Evolutionary conservation across 2,113 vertebrate genomes (phyloP).

Genomic region (Saguinus midas): DNA sequence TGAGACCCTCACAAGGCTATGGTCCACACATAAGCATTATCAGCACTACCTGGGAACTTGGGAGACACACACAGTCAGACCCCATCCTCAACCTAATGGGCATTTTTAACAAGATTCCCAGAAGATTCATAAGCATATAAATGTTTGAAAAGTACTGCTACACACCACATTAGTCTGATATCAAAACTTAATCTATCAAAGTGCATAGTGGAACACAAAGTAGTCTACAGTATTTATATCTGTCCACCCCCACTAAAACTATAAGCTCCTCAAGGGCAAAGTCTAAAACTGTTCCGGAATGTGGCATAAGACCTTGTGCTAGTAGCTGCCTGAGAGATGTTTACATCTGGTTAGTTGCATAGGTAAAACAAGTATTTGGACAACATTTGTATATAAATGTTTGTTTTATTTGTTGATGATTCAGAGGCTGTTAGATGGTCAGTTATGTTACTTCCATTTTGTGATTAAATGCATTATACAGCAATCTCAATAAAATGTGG

Average conservation of each 20-base stretch:
- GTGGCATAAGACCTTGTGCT: neutral
- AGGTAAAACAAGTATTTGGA: neutral
- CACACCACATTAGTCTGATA: neutral
- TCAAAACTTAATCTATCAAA: constrained; percentile 4
- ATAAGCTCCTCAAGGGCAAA: neutral
- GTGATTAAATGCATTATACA: neutral
- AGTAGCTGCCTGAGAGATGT: neutral
- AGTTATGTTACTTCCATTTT: neutral
- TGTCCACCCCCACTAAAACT: neutral
- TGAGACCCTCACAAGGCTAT: too few species aligned
- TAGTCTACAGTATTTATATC: neutral
- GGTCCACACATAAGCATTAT: neutral
- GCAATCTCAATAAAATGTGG: neutral
- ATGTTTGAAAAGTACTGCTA: neutral
- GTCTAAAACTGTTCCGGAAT: neutral
- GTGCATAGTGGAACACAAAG: neutral
- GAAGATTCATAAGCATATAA: neutral
- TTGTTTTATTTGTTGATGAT: neutral
- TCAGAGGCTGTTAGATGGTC: neutral
- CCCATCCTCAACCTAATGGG: neutral
- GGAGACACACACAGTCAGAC: neutral
- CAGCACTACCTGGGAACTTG: neutral
- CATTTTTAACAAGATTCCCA: neutral
- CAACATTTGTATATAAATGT: neutral
- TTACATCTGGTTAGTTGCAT: neutral